phyloP scores from a whole-genome alignment of 2,113 vertebrate species.

The Suncus etruscus region DNA sequence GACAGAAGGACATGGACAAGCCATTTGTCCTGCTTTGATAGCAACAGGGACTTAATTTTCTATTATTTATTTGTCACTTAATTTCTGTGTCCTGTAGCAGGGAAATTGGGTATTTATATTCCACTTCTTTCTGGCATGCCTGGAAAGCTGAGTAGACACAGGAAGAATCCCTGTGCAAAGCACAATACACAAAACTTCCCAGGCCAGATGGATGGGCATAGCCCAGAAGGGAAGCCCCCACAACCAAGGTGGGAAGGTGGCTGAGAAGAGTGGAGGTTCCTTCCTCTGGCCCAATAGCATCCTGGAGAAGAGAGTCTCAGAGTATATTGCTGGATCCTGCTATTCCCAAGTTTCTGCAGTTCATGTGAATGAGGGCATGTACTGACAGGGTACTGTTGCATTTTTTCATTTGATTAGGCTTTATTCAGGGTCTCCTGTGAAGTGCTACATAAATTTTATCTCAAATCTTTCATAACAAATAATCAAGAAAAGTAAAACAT shows the following conservation, averaged over 20 bases:
- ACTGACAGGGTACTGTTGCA: not conserved
- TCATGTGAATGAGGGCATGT: not conserved
- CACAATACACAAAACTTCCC: not conserved
- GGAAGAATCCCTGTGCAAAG: not conserved
- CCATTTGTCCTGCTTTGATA: not conserved
- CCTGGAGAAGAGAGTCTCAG: not conserved
- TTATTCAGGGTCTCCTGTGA: slow-evolving; percentile 59
- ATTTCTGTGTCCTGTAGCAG: not conserved
- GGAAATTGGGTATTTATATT: not conserved
- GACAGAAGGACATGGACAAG: not conserved
- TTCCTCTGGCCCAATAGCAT: not conserved
- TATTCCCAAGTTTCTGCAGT: not conserved
- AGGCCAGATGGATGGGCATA: not conserved
- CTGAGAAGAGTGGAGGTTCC: not conserved
- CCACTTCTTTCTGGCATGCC: not conserved
- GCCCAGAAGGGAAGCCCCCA: not conserved
- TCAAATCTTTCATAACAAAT: slow-evolving; percentile 61
- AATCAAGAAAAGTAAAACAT: slow-evolving; percentile 61
- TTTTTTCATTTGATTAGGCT: slow-evolving; percentile 61
- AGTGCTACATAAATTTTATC: slow-evolving; percentile 39
- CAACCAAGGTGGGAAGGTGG: not conserved
- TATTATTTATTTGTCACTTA: not conserved
- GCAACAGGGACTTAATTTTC: not conserved
- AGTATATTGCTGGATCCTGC: not conserved
- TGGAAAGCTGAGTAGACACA: not conserved